Evolutionary conservation across 2,888 invertebrate genomes (phyloP), one percentile per base, ranked within the genome.

Genomic region (Drosophila fulvimacula): DNA sequence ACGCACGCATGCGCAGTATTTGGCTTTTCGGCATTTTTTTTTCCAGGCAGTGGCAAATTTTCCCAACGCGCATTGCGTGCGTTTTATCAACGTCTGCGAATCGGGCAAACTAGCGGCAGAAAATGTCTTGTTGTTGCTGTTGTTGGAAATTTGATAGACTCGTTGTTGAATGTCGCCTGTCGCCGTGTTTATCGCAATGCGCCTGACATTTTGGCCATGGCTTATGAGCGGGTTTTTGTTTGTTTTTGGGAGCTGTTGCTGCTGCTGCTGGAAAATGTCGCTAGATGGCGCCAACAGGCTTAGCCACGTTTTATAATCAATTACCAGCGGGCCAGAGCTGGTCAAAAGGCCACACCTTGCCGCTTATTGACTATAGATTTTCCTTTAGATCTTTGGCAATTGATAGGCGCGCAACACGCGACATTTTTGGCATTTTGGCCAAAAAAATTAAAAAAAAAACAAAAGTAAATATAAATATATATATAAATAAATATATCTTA

Each of bases 91-190:
- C 53, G 36, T 42, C 52, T 58, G 69, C 44, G 30, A 76, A 85
- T 82, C 82, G 65, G 41, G 61, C 65, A 73, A 76, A 57, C 64
- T 72, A 65, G 76, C 59, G 48, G 70, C 61, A 30, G 58, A 59
- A 71, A 63, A 67, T 75, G 46, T 79, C 19, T 34, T 51, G 34
- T 27, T 41, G 19, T 27, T 21, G 30, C 17, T 32, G 27, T 21
- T 52, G 34, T 30, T 69, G 76, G 83, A 87, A 84, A 84, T 84
- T 87, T 84, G 83, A 84, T 84, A 84, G 80, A 87, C 78, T 71
- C 68, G 78, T 77, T 74, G 61, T 65, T 42, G 51, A 41, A 58
- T 71, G 66, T 53, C 41, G 61, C 60, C 49, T 68, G 73, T 59
- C 55, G 49, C 34, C 46, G 41, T 32, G 55, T 64, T 67, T 74